Evolutionary conservation across 2,888 invertebrate genomes (phyloP), one percentile per base, ranked within the genome.

Genomic region (Autographa pulchrina): DNA sequence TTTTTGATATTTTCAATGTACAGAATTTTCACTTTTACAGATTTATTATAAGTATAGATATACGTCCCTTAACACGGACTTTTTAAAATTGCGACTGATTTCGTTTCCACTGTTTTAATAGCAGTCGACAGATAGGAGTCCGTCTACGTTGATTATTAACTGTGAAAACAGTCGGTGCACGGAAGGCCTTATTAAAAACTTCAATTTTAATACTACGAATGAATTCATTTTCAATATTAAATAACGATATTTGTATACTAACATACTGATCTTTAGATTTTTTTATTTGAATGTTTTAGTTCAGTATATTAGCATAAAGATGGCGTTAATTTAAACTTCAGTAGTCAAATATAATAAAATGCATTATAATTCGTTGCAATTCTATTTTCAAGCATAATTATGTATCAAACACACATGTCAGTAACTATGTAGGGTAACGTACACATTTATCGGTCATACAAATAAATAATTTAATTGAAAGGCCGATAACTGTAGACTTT

Each of bases 361-460:
- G 74, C 78, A 75, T 75, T 65, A 72, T 70, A 74, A 56, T 72
- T 80, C 61, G 72, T 68, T 79, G 70, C 72, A 70, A 73, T 63
- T 74, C 62, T 68, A 69, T 67, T 72, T 63, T 31, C 58, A 54
- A 59, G 78, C 64, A 77, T 68, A 65, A 70, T 75, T 25, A 56
- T 60, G 52, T 68, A 61, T 70, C 79, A 82, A 64, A 69, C 78
- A 77, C 74, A 78, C 72, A 76, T 56, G 77, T 82, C 71, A 78
- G 52, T 52, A 59, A 58, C 25, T 54, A 43, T 1, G 38, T 60
- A 71, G 60, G 66, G 43, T 64, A 11, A 2, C 31, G 31, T 52
- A 14, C 18, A 58, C 64, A 70, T 77, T 67, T 71, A 48, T 60
- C 70, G 18, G 2, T n/a, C 11, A 11, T 16, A 25, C 13, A 52